phyloP scores from a whole-genome alignment of 2,113 vertebrate species.

The Mormoops blainvillei region DNA sequence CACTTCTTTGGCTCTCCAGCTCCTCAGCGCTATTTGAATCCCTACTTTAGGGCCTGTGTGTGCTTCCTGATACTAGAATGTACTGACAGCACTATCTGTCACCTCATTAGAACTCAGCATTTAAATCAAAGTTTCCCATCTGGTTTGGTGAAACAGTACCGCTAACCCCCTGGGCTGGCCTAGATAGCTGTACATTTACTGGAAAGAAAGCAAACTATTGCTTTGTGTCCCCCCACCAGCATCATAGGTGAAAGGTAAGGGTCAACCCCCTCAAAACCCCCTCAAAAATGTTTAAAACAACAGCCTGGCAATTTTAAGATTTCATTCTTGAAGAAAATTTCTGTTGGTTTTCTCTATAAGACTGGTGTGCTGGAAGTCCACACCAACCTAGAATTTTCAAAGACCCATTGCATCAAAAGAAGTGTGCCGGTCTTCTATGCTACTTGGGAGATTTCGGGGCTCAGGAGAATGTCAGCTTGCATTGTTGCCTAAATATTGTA shows the following conservation, averaged over 20 bases:
- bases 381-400: slow-evolving; percentile 67
- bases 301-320: slow-evolving; percentile 29
- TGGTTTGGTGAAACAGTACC: background rate
- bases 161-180: background rate
- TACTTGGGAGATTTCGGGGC: slow-evolving; percentile 53
- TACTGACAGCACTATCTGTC: background rate
- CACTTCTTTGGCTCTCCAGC: background rate
- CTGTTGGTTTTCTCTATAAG: slow-evolving; percentile 31
- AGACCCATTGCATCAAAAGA: slow-evolving; percentile 70
- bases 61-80: background rate
- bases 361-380: background rate
- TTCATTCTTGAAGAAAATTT: slow-evolving; percentile 72
- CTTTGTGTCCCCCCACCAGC: background rate
- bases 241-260: background rate
- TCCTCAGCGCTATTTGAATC: background rate
- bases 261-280: background rate
- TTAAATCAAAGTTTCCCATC: background rate
- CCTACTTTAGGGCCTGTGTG: slow-evolving; percentile 29
- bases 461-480: slow-evolving; percentile 76
- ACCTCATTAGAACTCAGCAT: background rate
- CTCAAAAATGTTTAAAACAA: background rate
- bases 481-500: slow-evolving; percentile 76
- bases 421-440: slow-evolving; percentile 64
- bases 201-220: background rate
- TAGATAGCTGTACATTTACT: background rate